Evolutionary conservation across 2,888 invertebrate species (phyloP).

Genomic region (Scrobipalpa costella): DNA sequence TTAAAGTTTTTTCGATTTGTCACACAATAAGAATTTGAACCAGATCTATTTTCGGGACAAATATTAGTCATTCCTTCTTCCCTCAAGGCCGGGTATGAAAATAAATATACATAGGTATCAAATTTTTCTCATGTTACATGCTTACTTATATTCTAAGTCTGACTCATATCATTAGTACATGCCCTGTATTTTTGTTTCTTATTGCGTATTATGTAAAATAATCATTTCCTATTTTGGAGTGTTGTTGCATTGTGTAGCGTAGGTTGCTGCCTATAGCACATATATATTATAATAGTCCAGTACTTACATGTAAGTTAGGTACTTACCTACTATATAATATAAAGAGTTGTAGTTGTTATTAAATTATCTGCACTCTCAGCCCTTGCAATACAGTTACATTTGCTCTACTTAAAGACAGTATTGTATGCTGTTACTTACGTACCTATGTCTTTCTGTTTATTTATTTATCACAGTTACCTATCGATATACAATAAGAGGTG

Average conservation of each 20-base stretch:
- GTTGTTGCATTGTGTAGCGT: conserved; percentile 53
- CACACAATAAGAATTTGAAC: conserved; percentile 32
- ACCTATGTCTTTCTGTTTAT: too few relatives aligned
- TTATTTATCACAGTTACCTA: too few relatives aligned
- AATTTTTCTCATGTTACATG: background rate
- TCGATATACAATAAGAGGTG: too few relatives aligned
- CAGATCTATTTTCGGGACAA: conserved; percentile 58
- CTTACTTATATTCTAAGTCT: background rate
- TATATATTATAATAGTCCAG: too few relatives aligned
- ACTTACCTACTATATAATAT: too few relatives aligned
- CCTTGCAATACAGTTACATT: too few relatives aligned
- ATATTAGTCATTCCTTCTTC: conserved; percentile 51
- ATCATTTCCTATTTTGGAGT: conserved; percentile 27
- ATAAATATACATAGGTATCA: conserved; percentile 27
- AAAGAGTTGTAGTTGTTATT: too few relatives aligned
- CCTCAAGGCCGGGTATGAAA: conserved; percentile 58
- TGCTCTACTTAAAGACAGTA: too few relatives aligned
- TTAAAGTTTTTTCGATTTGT: background rate
- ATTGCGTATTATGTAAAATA: background rate
- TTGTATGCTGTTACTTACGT: too few relatives aligned
- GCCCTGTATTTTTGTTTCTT: background rate
- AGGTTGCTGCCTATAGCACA: conserved; percentile 29
- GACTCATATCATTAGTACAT: background rate
- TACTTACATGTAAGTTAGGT: too few relatives aligned
- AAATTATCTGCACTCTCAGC: too few relatives aligned